Conservation (phyloP, 1,140 invertebrate species). For the Bombus fervidus region DNA sequence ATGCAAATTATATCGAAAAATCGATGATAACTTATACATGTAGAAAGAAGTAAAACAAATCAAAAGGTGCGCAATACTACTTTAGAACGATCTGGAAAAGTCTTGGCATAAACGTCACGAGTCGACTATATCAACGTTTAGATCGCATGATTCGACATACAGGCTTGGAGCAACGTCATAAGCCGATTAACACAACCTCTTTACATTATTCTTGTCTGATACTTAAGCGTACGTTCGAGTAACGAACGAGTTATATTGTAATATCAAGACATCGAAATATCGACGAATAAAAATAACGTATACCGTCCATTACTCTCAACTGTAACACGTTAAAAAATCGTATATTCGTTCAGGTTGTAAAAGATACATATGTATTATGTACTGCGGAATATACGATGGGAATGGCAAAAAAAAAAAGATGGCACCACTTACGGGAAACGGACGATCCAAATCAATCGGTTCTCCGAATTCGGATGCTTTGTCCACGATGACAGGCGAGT, state of each 20-base stretch:
- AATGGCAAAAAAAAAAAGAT: background rate
- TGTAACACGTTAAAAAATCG: background rate
- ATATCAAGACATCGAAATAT: background rate
- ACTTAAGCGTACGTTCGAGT: background rate
- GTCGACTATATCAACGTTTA: background rate
- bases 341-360: background rate
- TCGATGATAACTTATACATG: background rate
- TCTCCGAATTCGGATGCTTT: conserved; percentile 80
- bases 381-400: background rate
- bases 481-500: conserved; percentile 81
- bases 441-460: conserved; percentile 77
- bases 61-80: background rate
- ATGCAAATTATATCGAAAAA: background rate
- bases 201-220: background rate
- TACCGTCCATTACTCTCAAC: background rate
- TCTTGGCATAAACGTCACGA: background rate
- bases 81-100: conserved; percentile 34
- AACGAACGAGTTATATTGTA: background rate
- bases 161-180: background rate
- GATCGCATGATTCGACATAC: background rate
- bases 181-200: background rate
- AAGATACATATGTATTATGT: background rate
- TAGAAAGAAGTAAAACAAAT: background rate
- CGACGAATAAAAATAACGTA: background rate
- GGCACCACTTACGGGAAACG: conserved; percentile 77